Conservation (phyloP, 2,888 invertebrate genomes). For the Clusia tigrina region DNA sequence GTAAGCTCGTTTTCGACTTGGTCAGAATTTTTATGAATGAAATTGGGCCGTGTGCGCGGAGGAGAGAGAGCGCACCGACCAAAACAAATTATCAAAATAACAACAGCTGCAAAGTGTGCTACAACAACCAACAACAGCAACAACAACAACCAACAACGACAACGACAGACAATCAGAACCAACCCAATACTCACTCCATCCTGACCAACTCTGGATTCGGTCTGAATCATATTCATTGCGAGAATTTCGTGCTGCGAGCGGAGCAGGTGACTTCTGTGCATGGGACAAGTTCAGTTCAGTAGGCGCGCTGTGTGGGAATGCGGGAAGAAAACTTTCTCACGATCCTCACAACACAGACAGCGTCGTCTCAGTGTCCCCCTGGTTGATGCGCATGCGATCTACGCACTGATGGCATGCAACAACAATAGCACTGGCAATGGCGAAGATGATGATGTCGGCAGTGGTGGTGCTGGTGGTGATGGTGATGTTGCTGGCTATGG, state of each 20-base stretch:
- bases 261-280: constrained; percentile 4
- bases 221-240: neutral
- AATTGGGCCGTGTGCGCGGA: too few species aligned
- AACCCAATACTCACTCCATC: too few species aligned
- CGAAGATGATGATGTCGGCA: constrained; percentile 29
- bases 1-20: too few species aligned
- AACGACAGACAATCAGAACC: neutral
- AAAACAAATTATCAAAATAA: too few species aligned
- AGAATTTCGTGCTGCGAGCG: neutral
- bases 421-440: too few species aligned
- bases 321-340: constrained; percentile 64
- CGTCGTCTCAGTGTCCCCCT: too few species aligned
- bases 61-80: too few species aligned
- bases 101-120: too few species aligned
- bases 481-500: too few species aligned
- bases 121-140: neutral
- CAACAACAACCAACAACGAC: neutral
- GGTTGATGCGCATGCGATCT: constrained; percentile 46
- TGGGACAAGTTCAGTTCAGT: neutral
- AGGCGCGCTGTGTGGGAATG: constrained; percentile 58
- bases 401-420: too few species aligned
- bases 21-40: too few species aligned
- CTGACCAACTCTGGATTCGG: neutral
- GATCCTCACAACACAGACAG: constrained; percentile 45
- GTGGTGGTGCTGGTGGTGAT: constrained; percentile 42